A percentile compares a stretch with the other conserved stretches of the same genome.
These are phyloP conservation scores for Lucinisca nassula DNA, from an alignment of 2,888 invertebrate species.

Conservation along the genomic window DNA sequence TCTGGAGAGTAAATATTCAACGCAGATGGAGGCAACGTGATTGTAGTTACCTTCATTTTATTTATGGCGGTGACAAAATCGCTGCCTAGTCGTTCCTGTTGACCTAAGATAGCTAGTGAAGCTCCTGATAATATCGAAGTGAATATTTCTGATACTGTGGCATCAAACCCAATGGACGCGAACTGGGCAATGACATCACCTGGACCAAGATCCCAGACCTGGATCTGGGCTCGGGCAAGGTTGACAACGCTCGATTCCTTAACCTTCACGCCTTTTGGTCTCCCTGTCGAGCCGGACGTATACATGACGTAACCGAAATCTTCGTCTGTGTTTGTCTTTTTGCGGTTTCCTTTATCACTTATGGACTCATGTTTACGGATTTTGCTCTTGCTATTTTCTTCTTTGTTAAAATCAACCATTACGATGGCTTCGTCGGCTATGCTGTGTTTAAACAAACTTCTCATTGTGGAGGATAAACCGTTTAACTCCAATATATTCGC, in stretches of 20 bases:
- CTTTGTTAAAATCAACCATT: slow-evolving; percentile 52
- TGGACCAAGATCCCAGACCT: slow-evolving; percentile 92
- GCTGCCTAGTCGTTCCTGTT: slow-evolving; percentile 93
- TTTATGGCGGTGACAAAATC: slow-evolving; percentile 92
- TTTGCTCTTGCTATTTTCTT: neutral
- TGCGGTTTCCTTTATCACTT: no score
- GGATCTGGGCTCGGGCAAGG: slow-evolving; percentile 96
- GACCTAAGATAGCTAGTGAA: slow-evolving; percentile 92
- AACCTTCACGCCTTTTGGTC: slow-evolving; percentile 95
- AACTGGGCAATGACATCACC: slow-evolving; percentile 95
- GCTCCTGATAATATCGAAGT: slow-evolving; percentile 93
- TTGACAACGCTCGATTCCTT: slow-evolving; percentile 91
- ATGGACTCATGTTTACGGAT: neutral
- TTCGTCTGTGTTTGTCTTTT: neutral
- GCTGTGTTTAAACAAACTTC: slow-evolving; percentile 34
- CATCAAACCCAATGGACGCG: slow-evolving; percentile 97
- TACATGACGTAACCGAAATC: slow-evolving; percentile 90
- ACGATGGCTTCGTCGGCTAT: slow-evolving; percentile 47
- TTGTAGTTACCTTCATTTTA: slow-evolving; percentile 89
- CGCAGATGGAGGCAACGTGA: slow-evolving; percentile 94
- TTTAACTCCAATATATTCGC: slow-evolving; percentile 40
- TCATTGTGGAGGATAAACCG: slow-evolving; percentile 42
- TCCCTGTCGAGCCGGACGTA: slow-evolving; percentile 96
- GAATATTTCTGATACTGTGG: slow-evolving; percentile 96
- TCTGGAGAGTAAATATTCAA: slow-evolving; percentile 89